These are phyloP conservation scores for Psephotus haematonotus DNA, from an alignment of 2,113 vertebrate genomes.

Conservation along the genomic window DNA sequence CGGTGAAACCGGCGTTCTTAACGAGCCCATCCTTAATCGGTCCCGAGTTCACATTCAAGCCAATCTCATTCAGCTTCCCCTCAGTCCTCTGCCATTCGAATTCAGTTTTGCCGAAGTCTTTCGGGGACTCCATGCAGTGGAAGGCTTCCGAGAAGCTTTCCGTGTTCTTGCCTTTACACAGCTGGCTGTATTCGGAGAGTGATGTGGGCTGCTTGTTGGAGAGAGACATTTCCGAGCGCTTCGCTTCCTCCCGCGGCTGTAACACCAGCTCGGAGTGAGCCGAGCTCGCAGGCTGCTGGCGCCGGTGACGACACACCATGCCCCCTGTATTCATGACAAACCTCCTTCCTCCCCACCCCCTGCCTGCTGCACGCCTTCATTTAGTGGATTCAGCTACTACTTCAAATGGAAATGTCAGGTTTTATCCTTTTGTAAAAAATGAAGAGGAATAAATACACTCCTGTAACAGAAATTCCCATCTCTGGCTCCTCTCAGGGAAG, in stretches of 20 bases:
- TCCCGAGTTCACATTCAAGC: slow-evolving; percentile 72
- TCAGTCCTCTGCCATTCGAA: slow-evolving; percentile 90
- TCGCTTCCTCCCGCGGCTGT: slow-evolving; percentile 43
- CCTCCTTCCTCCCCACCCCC: slow-evolving; percentile 41
- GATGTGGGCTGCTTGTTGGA: slow-evolving; percentile 82
- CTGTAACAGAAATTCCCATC: neutral
- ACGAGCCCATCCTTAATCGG: slow-evolving; percentile 72
- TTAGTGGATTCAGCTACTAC: slow-evolving; percentile 53
- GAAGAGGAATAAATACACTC: neutral
- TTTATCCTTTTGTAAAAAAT: neutral
- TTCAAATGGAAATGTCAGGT: neutral
- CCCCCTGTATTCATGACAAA: slow-evolving; percentile 57
- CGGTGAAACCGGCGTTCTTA: slow-evolving; percentile 82
- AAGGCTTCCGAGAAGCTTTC: slow-evolving; percentile 58
- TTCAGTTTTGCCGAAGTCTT: slow-evolving; percentile 69
- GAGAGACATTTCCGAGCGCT: slow-evolving; percentile 78
- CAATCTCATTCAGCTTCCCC: slow-evolving; percentile 79
- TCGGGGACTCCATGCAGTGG: slow-evolving; percentile 65
- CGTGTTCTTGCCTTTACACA: slow-evolving; percentile 75
- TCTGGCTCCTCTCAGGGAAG: neutral
- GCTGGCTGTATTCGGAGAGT: slow-evolving; percentile 81
- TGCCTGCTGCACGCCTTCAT: slow-evolving; percentile 7
- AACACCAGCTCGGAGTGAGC: slow-evolving; percentile 68
- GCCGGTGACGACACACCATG: slow-evolving; percentile 73
- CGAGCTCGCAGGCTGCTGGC: slow-evolving; percentile 66